Evolutionary conservation across 2,797 vertebrate genomes (phyloP).

Genomic region (Gallinago solitaria): DNA sequence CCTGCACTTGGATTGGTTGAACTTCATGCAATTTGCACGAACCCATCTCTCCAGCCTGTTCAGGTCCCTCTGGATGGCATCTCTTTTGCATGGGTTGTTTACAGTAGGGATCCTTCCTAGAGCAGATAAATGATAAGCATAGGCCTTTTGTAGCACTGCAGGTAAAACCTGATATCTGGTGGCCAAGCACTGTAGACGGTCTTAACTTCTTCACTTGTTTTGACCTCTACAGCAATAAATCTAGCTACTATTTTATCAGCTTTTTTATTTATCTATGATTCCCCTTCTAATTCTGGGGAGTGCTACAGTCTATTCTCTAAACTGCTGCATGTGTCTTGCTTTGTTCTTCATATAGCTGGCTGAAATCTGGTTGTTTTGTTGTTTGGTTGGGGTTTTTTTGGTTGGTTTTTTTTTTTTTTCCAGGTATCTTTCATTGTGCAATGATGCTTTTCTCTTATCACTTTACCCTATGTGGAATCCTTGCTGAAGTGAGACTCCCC

Average conservation of each 20-base stretch:
- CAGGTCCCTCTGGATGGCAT: too few relatives aligned
- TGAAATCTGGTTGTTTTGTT: background rate
- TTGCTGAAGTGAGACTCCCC: background rate
- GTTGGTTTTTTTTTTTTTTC: background rate
- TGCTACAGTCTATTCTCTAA: background rate
- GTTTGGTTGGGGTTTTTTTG: background rate
- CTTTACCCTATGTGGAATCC: background rate
- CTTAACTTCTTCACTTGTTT: background rate
- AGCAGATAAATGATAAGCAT: background rate
- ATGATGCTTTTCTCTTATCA: background rate
- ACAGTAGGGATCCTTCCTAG: background rate
- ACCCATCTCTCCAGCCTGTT: too few relatives aligned
- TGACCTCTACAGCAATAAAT: background rate
- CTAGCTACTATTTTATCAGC: background rate
- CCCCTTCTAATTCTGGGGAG: background rate
- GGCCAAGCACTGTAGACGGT: background rate
- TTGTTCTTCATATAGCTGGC: background rate
- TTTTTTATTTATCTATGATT: background rate
- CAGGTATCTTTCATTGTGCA: background rate
- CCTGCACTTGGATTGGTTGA: too few relatives aligned
- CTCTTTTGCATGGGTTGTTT: background rate
- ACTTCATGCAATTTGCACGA: too few relatives aligned
- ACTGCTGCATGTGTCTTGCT: background rate
- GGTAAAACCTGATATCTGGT: background rate
- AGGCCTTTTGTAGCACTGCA: background rate